phyloP scores from a whole-genome alignment of 2,113 vertebrate species.

The Pungitius pungitius region DNA sequence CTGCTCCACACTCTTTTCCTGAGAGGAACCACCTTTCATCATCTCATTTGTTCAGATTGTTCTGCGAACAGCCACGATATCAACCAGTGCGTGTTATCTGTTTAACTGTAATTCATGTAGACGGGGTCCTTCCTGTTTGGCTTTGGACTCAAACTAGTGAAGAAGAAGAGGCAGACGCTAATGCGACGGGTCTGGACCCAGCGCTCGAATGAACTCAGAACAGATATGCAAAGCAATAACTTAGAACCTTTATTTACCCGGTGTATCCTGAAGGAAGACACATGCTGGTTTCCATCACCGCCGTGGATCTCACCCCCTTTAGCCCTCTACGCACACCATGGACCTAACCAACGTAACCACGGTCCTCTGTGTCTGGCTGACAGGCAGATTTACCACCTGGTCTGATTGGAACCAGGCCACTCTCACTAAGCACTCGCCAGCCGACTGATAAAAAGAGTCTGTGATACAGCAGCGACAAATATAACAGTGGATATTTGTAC shows the following conservation, averaged over 20 bases:
- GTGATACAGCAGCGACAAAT: conserved; percentile 23
- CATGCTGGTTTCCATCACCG: conserved; percentile 43
- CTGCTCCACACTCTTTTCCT: conserved; percentile 24
- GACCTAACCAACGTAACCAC: background rate
- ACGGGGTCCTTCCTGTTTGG: conserved; percentile 70
- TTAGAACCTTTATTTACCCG: conserved; percentile 54
- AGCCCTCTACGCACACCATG: background rate
- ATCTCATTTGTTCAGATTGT: conserved; percentile 41
- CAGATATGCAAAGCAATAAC: conserved; percentile 58
- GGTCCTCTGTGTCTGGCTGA: conserved; percentile 4
- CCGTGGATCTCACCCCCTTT: conserved; percentile 14
- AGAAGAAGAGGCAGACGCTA: conserved; percentile 44
- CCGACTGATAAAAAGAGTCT: conserved; percentile 24
- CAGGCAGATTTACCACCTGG: background rate
- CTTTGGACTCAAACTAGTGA: conserved; percentile 44
- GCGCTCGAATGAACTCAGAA: conserved; percentile 22
- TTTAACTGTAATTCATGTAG: conserved; percentile 60
- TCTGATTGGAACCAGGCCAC: conserved; percentile 3
- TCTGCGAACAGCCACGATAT: conserved; percentile 39
- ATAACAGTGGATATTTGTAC: conserved; percentile 1
- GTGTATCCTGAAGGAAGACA: conserved; percentile 35
- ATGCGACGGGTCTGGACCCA: conserved; percentile 45
- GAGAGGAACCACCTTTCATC: conserved; percentile 32
- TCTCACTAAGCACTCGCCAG: conserved; percentile 3
- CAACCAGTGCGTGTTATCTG: conserved; percentile 42